Evolutionary conservation across 2,797 vertebrate genomes (phyloP).

Genomic region (Simalia tracyae): DNA sequence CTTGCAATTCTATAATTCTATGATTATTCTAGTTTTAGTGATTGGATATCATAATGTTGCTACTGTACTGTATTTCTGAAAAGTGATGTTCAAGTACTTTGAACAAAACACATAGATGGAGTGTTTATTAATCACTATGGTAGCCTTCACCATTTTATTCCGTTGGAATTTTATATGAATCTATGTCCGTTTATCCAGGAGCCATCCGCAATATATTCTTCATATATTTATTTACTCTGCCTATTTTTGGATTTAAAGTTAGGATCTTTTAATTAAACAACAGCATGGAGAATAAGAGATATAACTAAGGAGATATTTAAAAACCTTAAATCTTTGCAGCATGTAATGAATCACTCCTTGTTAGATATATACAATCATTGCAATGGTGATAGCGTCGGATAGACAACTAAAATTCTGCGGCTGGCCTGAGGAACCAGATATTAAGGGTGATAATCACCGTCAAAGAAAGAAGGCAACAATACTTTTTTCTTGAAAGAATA

Average conservation of each 20-base stretch:
- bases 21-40: not conserved
- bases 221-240: not conserved
- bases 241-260: not conserved
- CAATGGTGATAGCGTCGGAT: not conserved
- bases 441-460: not conserved
- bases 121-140: not conserved
- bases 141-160: not conserved
- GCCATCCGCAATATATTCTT: not conserved
- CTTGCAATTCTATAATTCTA: not conserved
- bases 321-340: not conserved
- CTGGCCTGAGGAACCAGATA: not conserved
- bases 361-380: too few relatives aligned
- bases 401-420: not conserved
- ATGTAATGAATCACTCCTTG: too few relatives aligned
- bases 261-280: not conserved
- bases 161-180: not conserved
- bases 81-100: not conserved
- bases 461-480: too few relatives aligned
- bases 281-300: not conserved
- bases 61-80: not conserved
- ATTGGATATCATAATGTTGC: too few relatives aligned
- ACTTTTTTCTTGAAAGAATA: not conserved
- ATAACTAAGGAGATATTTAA: not conserved
- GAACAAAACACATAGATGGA: not conserved
- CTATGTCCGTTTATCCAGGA: fast-evolving